Evolutionary conservation across 2,888 invertebrate species (phyloP).

Genomic region (Drosophila lutescens): DNA sequence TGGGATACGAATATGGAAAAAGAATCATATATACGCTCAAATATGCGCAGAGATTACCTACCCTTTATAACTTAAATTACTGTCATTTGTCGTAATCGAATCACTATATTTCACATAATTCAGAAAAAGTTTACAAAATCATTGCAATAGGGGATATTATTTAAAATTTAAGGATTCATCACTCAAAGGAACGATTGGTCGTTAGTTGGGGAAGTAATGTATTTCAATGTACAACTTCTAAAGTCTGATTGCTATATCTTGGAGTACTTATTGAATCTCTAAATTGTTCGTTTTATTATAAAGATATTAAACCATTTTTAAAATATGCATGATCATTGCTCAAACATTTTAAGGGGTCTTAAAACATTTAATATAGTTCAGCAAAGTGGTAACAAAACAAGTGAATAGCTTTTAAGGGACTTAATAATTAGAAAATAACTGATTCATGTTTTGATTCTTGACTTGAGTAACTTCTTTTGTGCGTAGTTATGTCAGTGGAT

Average conservation of each 20-base stretch:
- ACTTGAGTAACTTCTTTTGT: slow-evolving; percentile 1
- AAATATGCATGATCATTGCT: neutral
- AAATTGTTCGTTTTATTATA: neutral
- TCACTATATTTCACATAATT: slow-evolving; percentile 8
- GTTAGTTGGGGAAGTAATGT: neutral
- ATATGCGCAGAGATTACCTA: neutral
- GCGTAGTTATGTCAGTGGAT: neutral
- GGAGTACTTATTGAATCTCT: neutral
- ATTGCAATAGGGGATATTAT: too few relatives aligned
- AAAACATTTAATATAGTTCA: neutral
- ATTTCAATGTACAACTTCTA: neutral
- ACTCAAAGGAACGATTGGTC: slow-evolving; percentile 11
- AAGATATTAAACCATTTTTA: neutral
- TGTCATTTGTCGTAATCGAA: neutral
- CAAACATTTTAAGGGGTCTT: too few relatives aligned
- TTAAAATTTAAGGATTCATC: neutral
- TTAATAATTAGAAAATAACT: neutral
- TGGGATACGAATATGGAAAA: too few relatives aligned
- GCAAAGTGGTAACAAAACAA: neutral
- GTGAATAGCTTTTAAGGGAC: neutral
- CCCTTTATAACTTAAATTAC: neutral
- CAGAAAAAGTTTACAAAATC: slow-evolving; percentile 1
- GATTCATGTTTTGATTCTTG: neutral
- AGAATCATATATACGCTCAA: too few relatives aligned
- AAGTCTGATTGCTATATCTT: neutral